These are phyloP conservation scores for Pteropus alecto DNA, from an alignment of 2,113 vertebrate species.

Conservation along the genomic window DNA sequence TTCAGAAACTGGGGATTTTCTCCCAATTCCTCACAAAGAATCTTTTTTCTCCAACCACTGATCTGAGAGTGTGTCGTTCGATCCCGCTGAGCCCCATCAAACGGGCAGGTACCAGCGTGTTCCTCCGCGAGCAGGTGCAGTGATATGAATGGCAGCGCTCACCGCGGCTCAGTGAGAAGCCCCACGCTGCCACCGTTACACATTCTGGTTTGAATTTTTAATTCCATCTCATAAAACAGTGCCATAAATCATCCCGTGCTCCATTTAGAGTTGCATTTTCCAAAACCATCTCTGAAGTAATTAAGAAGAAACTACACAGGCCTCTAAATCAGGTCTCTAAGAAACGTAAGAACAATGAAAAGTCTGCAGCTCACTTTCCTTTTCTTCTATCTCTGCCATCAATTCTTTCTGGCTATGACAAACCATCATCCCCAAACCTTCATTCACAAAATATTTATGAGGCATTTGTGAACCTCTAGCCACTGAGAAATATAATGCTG, in stretches of 20 bases:
- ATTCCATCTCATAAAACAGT: slow-evolving; percentile 70
- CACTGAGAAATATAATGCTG: slow-evolving; percentile 62
- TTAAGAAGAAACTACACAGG: slow-evolving; percentile 54
- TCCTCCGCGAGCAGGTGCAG: slow-evolving; percentile 45
- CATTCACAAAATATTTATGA: slow-evolving; percentile 76
- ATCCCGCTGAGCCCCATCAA: not conserved
- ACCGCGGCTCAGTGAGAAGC: slow-evolving; percentile 28
- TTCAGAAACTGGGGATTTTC: not conserved
- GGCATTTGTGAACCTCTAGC: slow-evolving; percentile 66
- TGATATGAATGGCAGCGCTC: not conserved
- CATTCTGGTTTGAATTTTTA: slow-evolving; percentile 52
- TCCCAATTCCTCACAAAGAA: not conserved
- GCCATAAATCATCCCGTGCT: slow-evolving; percentile 59
- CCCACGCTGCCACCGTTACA: slow-evolving; percentile 42
- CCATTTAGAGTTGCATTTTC: slow-evolving; percentile 65
- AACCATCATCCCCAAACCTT: slow-evolving; percentile 59
- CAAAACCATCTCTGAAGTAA: slow-evolving; percentile 63
- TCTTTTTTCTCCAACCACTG: not conserved
- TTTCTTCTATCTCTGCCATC: not conserved
- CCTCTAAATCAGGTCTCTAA: slow-evolving; percentile 61
- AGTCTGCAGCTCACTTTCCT: not conserved
- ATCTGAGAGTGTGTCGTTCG: not conserved
- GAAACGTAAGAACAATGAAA: not conserved
- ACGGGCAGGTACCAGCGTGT: not conserved
- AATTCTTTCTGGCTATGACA: slow-evolving; percentile 52